Evolutionary conservation across 2,888 invertebrate genomes (phyloP).

Genomic region (Cryptops parisi): DNA sequence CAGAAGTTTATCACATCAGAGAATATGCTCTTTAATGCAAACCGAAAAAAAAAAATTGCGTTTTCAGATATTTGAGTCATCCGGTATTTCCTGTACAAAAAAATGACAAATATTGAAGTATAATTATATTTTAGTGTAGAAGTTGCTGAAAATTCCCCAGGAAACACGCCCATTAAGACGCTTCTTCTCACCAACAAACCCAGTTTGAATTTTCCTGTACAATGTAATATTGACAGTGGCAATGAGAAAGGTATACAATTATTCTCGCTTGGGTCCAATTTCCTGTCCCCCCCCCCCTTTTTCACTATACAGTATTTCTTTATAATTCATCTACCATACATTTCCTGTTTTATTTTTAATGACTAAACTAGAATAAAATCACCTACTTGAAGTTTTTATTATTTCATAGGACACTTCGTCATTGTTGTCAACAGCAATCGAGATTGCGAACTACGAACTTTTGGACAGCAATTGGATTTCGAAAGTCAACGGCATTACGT

Average conservation of each 20-base stretch:
- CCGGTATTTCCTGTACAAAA: not conserved
- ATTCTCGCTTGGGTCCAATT: too few species aligned
- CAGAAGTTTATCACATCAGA: too few species aligned
- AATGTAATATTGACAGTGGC: slow-evolving; percentile 61
- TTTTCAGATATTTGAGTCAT: not conserved
- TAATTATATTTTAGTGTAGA: slow-evolving; percentile 38
- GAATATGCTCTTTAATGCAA: too few species aligned
- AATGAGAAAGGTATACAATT: slow-evolving; percentile 65
- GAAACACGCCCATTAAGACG: slow-evolving; percentile 50
- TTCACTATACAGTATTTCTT: too few species aligned
- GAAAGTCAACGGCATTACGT: slow-evolving; percentile 58
- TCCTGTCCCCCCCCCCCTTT: too few species aligned
- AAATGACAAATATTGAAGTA: not conserved
- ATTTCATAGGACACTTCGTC: slow-evolving; percentile 47
- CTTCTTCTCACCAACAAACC: slow-evolving; percentile 60
- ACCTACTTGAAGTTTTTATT: slow-evolving; percentile 16
- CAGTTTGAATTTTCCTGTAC: slow-evolving; percentile 49
- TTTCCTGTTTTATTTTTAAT: too few species aligned
- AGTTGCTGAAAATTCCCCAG: slow-evolving; percentile 57
- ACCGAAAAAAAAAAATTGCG: too few species aligned
- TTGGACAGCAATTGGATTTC: slow-evolving; percentile 48
- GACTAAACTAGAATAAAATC: not conserved
- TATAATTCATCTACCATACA: too few species aligned
- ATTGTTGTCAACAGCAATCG: slow-evolving; percentile 59
- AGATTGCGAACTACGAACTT: slow-evolving; percentile 65